Percentiles rank a stretch among this genome's conserved stretches.
phyloP scores from a whole-genome alignment of 2,113 vertebrate genomes.

The Pelvicachromis taeniatus region DNA sequence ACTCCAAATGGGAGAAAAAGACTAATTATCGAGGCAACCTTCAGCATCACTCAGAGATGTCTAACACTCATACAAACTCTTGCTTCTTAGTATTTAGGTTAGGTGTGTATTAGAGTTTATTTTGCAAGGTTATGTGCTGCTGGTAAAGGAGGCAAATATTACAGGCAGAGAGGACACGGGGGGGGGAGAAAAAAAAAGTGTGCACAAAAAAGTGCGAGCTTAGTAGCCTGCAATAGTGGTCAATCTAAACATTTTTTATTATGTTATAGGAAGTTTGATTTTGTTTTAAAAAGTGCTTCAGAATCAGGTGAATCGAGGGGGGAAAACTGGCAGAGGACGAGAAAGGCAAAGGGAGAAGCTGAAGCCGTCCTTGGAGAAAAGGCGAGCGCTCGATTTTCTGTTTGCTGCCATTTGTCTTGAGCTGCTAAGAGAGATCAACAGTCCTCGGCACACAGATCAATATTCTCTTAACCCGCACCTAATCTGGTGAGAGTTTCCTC shows the following conservation, averaged over 20 bases:
- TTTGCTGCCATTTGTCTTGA: constrained; percentile 96
- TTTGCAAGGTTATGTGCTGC: not conserved
- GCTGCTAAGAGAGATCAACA: constrained; percentile 96
- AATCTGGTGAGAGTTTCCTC: constrained; percentile 86
- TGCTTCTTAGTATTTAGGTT: constrained; percentile 21
- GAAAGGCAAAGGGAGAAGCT: constrained; percentile 4
- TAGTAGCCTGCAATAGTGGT: not conserved
- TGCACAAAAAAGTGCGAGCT: not conserved
- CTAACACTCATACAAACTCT: constrained; percentile 36
- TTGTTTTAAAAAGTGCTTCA: not conserved
- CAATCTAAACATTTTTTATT: constrained; percentile 7
- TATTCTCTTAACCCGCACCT: constrained; percentile 96
- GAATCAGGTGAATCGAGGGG: not conserved
- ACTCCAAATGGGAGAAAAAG: constrained; percentile 42
- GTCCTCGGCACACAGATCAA: constrained; percentile 97
- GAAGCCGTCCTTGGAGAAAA: constrained; percentile 86
- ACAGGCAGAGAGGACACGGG: not conserved
- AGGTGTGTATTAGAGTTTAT: not conserved
- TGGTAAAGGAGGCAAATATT: not conserved
- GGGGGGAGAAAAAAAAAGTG: not conserved
- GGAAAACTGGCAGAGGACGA: not conserved
- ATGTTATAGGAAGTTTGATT: not conserved
- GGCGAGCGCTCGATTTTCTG: constrained; percentile 82
- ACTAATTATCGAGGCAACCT: constrained; percentile 61
- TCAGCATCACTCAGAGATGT: constrained; percentile 46